These are phyloP conservation scores for Drosophila takahashii DNA, from an alignment of 1,140 invertebrate genomes.

Conservation along the genomic window DNA sequence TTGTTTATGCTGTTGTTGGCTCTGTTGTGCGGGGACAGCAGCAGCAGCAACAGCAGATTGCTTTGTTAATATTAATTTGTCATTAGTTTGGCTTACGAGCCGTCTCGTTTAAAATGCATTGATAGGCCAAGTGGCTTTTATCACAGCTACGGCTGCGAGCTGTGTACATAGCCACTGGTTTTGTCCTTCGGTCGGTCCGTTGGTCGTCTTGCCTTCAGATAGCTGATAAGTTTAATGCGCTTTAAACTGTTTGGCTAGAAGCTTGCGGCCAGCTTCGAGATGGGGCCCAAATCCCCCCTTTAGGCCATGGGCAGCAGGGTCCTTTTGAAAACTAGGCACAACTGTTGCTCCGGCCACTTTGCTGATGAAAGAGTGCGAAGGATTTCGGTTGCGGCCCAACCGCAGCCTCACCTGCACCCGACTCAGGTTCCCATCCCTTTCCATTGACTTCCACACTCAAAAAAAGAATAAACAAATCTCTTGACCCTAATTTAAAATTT, in stretches of 20 bases:
- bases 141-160: slow-evolving; percentile 27
- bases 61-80: slow-evolving; percentile 83
- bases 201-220: slow-evolving; percentile 58
- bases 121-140: slow-evolving; percentile 73
- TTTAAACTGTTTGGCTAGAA: slow-evolving; percentile 77
- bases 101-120: slow-evolving; percentile 79
- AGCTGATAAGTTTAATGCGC: slow-evolving; percentile 81
- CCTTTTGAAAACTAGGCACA: slow-evolving; percentile 72
- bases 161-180: slow-evolving; percentile 35
- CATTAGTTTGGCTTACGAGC: slow-evolving; percentile 78
- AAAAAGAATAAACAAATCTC: too few species aligned
- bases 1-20: slow-evolving; percentile 44
- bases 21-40: slow-evolving; percentile 24
- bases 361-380: slow-evolving; percentile 63
- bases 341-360: slow-evolving; percentile 72
- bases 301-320: slow-evolving; percentile 13
- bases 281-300: slow-evolving; percentile 19
- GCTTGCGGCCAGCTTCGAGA: slow-evolving; percentile 42
- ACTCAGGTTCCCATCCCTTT: not conserved
- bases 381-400: slow-evolving; percentile 53
- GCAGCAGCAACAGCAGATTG: slow-evolving; percentile 52
- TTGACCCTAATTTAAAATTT: not conserved
- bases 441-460: slow-evolving; percentile 9
- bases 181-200: not conserved
- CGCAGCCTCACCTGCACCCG: slow-evolving; percentile 43